Conservation (phyloP, 2,113 vertebrate genomes). For the Merops nubicus region DNA sequence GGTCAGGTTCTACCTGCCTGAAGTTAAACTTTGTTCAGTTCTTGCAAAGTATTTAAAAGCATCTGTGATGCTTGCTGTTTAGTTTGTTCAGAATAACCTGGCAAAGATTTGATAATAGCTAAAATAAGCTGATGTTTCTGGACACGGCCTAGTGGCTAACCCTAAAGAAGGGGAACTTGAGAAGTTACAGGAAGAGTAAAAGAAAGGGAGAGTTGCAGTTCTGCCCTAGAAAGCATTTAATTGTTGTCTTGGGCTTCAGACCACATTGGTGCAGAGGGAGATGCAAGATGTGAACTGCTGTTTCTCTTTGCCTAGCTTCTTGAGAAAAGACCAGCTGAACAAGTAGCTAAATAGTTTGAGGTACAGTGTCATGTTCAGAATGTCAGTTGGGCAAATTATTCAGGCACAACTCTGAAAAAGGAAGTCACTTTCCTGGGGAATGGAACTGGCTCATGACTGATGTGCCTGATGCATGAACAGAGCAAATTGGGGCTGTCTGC, state of each 20-base stretch:
- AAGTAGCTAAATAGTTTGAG: background rate
- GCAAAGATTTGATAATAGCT: background rate
- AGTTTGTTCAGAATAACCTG: background rate
- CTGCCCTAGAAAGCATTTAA: background rate
- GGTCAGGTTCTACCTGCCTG: background rate
- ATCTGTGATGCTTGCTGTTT: background rate
- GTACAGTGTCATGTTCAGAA: background rate
- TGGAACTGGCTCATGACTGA: background rate
- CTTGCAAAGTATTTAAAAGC: background rate
- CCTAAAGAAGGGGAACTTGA: background rate
- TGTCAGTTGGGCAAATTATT: background rate
- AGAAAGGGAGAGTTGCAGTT: background rate
- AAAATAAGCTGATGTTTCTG: background rate
- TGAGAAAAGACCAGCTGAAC: background rate
- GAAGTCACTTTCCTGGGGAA: background rate
- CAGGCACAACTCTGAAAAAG: background rate
- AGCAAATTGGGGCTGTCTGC: background rate
- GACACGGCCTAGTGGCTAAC: background rate
- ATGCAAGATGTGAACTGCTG: background rate
- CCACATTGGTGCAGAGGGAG: fast-evolving
- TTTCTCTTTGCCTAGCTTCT: background rate
- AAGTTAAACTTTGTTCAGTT: background rate
- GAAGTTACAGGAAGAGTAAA: background rate
- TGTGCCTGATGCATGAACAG: background rate
- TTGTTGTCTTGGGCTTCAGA: background rate